These are phyloP conservation scores for Diabrotica undecimpunctata DNA, from an alignment of 1,140 invertebrate genomes.

Conservation along the genomic window DNA sequence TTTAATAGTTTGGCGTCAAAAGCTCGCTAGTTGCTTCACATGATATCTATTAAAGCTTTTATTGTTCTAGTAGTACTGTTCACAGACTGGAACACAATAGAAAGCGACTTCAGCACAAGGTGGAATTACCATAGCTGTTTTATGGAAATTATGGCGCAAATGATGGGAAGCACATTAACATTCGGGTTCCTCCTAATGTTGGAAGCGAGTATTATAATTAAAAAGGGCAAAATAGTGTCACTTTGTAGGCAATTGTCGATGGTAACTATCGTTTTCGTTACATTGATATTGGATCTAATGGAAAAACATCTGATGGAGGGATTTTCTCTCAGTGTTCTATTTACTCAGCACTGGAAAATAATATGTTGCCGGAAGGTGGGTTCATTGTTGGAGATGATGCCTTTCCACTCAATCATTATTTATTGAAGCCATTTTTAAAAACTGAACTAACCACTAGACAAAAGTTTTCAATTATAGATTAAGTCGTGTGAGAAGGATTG, in stretches of 20 bases:
- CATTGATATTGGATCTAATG: not conserved
- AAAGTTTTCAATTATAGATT: not conserved
- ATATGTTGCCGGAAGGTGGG: not conserved
- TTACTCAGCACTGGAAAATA: not conserved
- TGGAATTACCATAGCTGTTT: too few relatives aligned
- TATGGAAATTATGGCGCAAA: too few relatives aligned
- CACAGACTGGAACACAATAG: too few relatives aligned
- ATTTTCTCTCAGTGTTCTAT: not conserved
- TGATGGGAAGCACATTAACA: not conserved
- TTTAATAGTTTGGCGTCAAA: too few relatives aligned
- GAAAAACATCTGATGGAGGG: not conserved
- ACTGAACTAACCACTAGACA: too few relatives aligned
- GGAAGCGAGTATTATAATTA: not conserved
- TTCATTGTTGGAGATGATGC: constrained; percentile 10
- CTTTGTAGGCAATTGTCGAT: not conserved
- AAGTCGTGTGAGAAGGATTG: too few relatives aligned
- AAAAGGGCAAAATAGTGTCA: not conserved
- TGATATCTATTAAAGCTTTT: too few relatives aligned
- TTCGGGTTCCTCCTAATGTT: not conserved
- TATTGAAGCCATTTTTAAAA: too few relatives aligned
- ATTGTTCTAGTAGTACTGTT: too few relatives aligned
- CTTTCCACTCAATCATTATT: not conserved
- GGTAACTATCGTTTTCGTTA: not conserved
- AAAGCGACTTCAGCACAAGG: too few relatives aligned
- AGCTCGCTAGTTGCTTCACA: too few relatives aligned